Percentiles rank a stretch among this genome's conserved stretches.
Evolutionary conservation across 2,888 invertebrate species (phyloP).

Genomic region (Drosophila lutescens): DNA sequence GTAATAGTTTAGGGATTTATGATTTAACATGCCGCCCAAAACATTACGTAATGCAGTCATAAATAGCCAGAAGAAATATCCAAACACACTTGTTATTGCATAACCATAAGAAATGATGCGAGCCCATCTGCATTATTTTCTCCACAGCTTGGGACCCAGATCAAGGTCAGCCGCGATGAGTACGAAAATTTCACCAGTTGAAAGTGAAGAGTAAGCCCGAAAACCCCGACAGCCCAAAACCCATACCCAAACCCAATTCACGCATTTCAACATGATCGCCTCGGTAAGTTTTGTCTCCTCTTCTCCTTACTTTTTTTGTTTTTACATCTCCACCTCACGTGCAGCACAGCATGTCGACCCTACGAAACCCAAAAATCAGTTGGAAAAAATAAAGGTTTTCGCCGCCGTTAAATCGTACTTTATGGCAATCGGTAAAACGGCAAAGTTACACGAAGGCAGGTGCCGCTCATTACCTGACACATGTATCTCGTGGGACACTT

Average conservation of each 20-base stretch:
- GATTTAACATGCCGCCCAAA: not conserved
- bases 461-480: slow-evolving; percentile 52
- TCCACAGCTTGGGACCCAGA: slow-evolving; percentile 53
- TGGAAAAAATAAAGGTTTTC: slow-evolving; percentile 22
- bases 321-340: slow-evolving; percentile 57
- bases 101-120: slow-evolving; percentile 56
- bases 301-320: slow-evolving; percentile 13
- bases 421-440: slow-evolving; percentile 37
- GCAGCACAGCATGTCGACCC: slow-evolving; percentile 55
- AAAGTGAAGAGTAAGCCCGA: slow-evolving; percentile 45
- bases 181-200: slow-evolving; percentile 68
- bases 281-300: slow-evolving; percentile 36
- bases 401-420: slow-evolving; percentile 17
- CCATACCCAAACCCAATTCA: slow-evolving; percentile 34
- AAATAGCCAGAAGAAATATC: slow-evolving; percentile 66
- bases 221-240: slow-evolving; percentile 14
- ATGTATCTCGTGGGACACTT: slow-evolving; percentile 35
- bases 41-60: slow-evolving; percentile 60
- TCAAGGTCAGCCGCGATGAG: slow-evolving; percentile 64
- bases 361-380: slow-evolving; percentile 9
- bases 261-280: slow-evolving; percentile 55
- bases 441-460: slow-evolving; percentile 49
- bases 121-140: slow-evolving; percentile 54
- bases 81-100: slow-evolving; percentile 67
- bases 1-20: not conserved